Percentiles rank a stretch among this genome's conserved stretches.
phyloP scores from a whole-genome alignment of 2,888 invertebrate genomes.

The Caenorhabditis sp. region DNA sequence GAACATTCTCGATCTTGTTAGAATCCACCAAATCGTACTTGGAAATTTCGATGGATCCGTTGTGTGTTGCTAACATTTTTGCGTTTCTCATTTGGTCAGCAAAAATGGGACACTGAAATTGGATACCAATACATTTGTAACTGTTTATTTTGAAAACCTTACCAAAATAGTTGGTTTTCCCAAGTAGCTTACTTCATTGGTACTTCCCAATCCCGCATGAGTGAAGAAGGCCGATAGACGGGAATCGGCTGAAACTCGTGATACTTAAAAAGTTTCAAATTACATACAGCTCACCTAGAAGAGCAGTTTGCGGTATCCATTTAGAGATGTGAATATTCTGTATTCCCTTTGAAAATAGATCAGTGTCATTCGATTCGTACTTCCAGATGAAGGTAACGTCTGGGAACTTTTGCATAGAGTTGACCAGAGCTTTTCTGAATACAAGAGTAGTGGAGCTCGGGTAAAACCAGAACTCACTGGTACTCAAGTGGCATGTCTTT shows the following conservation, averaged over 20 bases:
- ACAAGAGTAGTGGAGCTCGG: too few species aligned
- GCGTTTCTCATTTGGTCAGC: slow-evolving; percentile 69
- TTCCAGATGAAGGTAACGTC: slow-evolving; percentile 74
- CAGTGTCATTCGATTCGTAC: slow-evolving; percentile 65
- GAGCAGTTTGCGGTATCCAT: slow-evolving; percentile 75
- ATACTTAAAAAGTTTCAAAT: neutral
- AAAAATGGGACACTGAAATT: slow-evolving; percentile 62
- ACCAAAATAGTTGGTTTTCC: slow-evolving; percentile 59
- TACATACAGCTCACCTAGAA: slow-evolving; percentile 58
- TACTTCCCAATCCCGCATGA: slow-evolving; percentile 62
- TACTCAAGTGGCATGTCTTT: slow-evolving; percentile 38
- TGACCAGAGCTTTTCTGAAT: slow-evolving; percentile 54
- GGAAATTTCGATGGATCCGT: slow-evolving; percentile 56
- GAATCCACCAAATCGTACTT: slow-evolving; percentile 57
- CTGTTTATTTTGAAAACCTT: neutral
- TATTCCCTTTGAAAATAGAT: slow-evolving; percentile 42
- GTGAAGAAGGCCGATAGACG: slow-evolving; percentile 59
- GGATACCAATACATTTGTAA: neutral
- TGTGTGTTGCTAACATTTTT: slow-evolving; percentile 60
- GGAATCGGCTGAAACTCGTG: slow-evolving; percentile 35
- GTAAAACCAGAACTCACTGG: slow-evolving; percentile 22
- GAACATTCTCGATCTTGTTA: neutral
- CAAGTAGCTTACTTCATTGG: slow-evolving; percentile 53
- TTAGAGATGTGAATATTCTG: slow-evolving; percentile 69
- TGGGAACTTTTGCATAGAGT: slow-evolving; percentile 52